A percentile compares a stretch with the other conserved stretches of the same genome.
These are phyloP conservation scores for Bos indicus DNA, from an alignment of 2,113 vertebrate genomes.

Conservation along the genomic window DNA sequence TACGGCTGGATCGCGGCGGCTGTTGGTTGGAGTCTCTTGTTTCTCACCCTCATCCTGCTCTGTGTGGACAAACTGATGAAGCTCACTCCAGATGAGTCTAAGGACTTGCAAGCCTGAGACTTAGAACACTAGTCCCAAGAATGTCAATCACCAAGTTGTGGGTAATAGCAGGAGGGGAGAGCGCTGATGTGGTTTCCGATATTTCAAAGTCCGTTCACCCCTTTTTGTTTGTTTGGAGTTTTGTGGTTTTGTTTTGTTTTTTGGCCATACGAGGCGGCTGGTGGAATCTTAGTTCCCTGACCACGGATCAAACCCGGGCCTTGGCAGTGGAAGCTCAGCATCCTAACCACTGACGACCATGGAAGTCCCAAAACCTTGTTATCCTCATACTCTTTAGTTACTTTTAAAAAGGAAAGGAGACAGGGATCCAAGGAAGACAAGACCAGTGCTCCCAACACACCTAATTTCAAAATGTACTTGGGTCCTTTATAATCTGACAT, in stretches of 20 bases:
- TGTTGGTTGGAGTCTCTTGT: constrained; percentile 85
- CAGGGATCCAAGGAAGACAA: not conserved
- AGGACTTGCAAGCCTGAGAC: constrained; percentile 74
- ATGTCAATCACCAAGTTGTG: not conserved
- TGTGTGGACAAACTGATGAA: constrained; percentile 80
- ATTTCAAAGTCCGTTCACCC: not conserved
- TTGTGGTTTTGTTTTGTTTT: not conserved
- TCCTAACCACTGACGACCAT: not conserved
- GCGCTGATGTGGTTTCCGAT: accelerated
- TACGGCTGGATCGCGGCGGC: constrained; percentile 84
- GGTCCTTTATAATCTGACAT: not conserved
- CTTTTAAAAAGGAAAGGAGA: not conserved
- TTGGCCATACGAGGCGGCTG: not conserved
- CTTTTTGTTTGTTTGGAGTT: not conserved
- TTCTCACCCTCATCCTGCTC: constrained; percentile 86
- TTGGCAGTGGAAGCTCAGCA: not conserved
- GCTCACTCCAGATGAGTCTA: constrained; percentile 79
- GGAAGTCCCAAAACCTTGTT: not conserved
- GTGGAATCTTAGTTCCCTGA: not conserved
- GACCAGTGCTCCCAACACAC: not conserved
- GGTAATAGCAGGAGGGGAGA: accelerated
- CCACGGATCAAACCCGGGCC: not conserved
- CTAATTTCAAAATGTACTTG: not conserved
- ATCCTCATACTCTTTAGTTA: not conserved
- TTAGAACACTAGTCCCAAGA: not conserved